phyloP scores from a whole-genome alignment of 1,140 invertebrate species.

The Drosophila athabasca region DNA sequence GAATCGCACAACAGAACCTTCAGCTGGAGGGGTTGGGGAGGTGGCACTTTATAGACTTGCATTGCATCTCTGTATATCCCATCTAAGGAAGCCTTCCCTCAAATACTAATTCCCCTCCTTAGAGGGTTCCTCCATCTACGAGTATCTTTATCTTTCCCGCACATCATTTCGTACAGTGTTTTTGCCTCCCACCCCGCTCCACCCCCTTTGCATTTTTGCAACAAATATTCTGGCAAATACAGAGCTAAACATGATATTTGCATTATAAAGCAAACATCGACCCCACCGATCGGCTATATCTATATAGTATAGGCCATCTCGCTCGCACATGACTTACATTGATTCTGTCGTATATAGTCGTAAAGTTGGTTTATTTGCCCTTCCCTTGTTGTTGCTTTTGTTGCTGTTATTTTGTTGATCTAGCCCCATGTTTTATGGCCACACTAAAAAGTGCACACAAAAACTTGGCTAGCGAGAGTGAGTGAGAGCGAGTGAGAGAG shows the following conservation, averaged over 20 bases:
- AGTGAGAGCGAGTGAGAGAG: background rate
- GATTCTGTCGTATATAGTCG: constrained; percentile 76
- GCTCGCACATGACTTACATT: constrained; percentile 69
- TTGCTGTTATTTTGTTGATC: constrained; percentile 30
- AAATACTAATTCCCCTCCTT: too few species aligned
- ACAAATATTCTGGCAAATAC: constrained; percentile 71
- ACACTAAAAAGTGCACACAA: constrained; percentile 73
- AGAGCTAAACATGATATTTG: constrained; percentile 67
- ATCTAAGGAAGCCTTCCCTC: too few species aligned
- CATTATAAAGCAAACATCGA: constrained; percentile 63
- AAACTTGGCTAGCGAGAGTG: constrained; percentile 32
- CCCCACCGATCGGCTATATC: constrained; percentile 15
- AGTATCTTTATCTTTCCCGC: too few species aligned
- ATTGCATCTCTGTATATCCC: too few species aligned
- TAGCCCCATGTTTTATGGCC: constrained; percentile 62
- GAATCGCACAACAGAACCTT: background rate
- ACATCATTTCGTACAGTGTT: constrained; percentile 26
- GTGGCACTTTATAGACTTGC: too few species aligned
- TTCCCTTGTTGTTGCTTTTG: constrained; percentile 60
- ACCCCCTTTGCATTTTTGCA: constrained; percentile 65
- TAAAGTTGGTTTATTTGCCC: constrained; percentile 73
- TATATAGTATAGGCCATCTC: background rate
- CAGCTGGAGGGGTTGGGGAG: too few species aligned
- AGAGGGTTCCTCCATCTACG: too few species aligned
- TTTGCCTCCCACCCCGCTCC: constrained; percentile 17